Evolutionary conservation across 2,797 vertebrate genomes (phyloP), one percentile per base, ranked within the genome.

Genomic region (Leucoraja ocellata): DNA sequence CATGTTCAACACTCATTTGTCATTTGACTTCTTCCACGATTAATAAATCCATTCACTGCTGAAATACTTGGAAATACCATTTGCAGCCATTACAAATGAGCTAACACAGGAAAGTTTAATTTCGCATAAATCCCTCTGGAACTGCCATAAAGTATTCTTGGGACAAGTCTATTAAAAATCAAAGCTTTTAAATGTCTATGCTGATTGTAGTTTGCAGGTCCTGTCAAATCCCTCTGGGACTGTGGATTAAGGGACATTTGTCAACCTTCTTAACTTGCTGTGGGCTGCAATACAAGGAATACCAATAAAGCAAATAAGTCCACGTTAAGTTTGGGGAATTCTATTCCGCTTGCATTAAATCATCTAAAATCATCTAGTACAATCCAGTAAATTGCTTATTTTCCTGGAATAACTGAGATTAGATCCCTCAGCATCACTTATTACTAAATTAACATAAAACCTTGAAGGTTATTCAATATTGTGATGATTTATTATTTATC

Each of bases 1-100:
- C 71, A 73, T 21, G 36, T 71, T 92, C 46, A 91, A 92, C 11
- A 76, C 18, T 54, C 90, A 58, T 92, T 92, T 92, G 71, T 74
- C n/a, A 76, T 76, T 74, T 63, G 28, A 36, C 71, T 92, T 58
- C 39, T 32, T 39, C 23, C 2, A 32, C 68, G 74, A 74, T 23
- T 54, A 39, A 25, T 25, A 18, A 28, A 92, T 14, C 73, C 2
- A 73, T 92, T 92, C 36, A 46, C 36, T 76, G 18, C 10, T 73
- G 9, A 46, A 54, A 0, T n/a, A 1, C 39, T 92, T 91, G 36
- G 18, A 92, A 92, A 92, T 54, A 9, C 54, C 90, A 92, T 54
- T 74, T 92, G 39, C 54, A 74, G 46, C 84, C 71, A 92, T 92
- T 92, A 74, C 58, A 91, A n/a, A 92, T 54, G 10, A 91, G 71